Percentiles rank a stretch among this genome's conserved stretches.
phyloP scores from a whole-genome alignment of 2,113 vertebrate genomes.

The Coryphaenoides rupestris region DNA sequence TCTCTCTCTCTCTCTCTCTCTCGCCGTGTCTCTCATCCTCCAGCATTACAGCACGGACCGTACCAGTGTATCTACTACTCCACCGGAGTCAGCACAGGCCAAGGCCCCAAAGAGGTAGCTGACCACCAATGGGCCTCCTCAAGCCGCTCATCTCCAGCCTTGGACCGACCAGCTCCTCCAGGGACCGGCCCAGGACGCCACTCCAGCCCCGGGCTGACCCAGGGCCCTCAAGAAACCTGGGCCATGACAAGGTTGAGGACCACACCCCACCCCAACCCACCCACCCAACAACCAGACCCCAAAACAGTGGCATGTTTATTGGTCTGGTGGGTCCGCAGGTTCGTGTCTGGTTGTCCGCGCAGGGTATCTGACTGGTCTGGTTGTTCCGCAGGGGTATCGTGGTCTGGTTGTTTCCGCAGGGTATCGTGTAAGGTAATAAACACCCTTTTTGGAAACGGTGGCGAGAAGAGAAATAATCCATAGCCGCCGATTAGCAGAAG shows the following conservation, averaged over 20 bases:
- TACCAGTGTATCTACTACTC: constrained; percentile 99
- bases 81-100: constrained; percentile 92
- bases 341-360: no score
- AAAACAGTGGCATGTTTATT: no score
- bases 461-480: no score
- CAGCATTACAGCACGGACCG: constrained; percentile 87
- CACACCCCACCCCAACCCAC: no score
- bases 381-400: no score
- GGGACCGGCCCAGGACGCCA: constrained; percentile 87
- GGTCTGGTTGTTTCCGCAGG: no score
- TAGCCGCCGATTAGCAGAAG: no score
- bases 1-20: neutral
- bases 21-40: neutral
- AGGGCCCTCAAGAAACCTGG: constrained; percentile 91
- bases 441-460: no score
- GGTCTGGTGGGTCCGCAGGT: no score
- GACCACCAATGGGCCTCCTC: constrained; percentile 85
- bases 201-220: constrained; percentile 83
- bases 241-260: constrained; percentile 98
- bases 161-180: constrained; percentile 88
- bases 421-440: no score
- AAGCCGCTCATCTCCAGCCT: constrained; percentile 88
- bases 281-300: no score
- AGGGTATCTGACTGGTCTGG: no score
- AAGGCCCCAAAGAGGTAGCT: constrained; percentile 97